Base-by-base conservation (phyloP, 2,888 invertebrate species). In the Ichneumoninae sp. region DNA sequence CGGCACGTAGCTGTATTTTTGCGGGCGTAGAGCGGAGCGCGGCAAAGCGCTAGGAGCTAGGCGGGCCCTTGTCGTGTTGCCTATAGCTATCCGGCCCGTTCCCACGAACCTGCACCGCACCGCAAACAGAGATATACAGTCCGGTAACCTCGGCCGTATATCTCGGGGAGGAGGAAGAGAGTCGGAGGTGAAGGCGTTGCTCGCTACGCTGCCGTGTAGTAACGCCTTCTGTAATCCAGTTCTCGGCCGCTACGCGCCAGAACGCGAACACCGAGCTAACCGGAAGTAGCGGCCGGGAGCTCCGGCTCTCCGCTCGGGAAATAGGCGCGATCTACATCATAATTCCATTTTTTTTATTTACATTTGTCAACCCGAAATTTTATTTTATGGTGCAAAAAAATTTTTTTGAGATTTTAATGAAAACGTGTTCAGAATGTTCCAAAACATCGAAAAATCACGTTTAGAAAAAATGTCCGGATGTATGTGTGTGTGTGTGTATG, bases 1-100 rank as follows among this genome's bases (percentile, higher is more conserved):
- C 10, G 50, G 44, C 74, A 33, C 60, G 47, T 60, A 50, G 65
- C 10, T 33, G 65, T 63, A 74, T 63, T 74, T 74, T 75, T 33
- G 74, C 65, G 65, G 5, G 26, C 2, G 44, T 22, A 57, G 57
- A 26, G 57, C 22, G 22, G 57, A 57, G 57, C 22, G 57, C 26
- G 19, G 10, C 22, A 22, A 10, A 22, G 26, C 8, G 10, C 57
- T 13, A 22, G 22, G 3, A 22, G 57, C 57, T 26, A 26, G 57
- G 10, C 13, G 44, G 16, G 22, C 26, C 57, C 22, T n/a, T 8
- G 10, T 4, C 22, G 57, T 57, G 26, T 26, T 57, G 19, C 22
- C 57, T 26, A 26, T 57, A 22, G 10, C 57, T 57, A 26, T 57
- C 26, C 57, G 8, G 22, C 2, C 10, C 26, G 57, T 57, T 57